Evolutionary conservation across 2,797 vertebrate species (phyloP).

Genomic region (Loris lydekkerianus): DNA sequence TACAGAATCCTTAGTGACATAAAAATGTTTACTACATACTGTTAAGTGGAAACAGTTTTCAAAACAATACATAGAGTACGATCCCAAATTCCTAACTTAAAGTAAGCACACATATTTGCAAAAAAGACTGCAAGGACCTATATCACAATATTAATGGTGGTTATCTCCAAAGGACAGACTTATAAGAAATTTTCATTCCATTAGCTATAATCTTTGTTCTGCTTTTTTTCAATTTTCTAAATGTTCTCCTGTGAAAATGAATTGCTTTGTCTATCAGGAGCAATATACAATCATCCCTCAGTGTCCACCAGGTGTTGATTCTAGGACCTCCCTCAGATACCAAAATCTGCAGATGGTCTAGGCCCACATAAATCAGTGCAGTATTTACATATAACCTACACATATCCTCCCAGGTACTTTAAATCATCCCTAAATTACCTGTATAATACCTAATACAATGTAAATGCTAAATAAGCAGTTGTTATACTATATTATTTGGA

Average conservation of each 20-base stretch:
- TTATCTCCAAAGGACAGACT: conserved; percentile 15
- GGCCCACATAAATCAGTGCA: not conserved
- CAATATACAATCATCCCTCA: not conserved
- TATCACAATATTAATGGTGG: not conserved
- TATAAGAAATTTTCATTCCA: not conserved
- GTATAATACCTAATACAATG: not conserved
- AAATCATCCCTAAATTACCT: not conserved
- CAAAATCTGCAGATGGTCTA: not conserved
- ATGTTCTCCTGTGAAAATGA: not conserved
- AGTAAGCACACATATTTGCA: not conserved
- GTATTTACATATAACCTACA: not conserved
- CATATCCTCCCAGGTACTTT: not conserved
- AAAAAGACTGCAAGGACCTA: not conserved
- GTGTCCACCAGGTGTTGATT: not conserved
- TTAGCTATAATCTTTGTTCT: not conserved
- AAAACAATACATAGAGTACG: conserved; percentile 3
- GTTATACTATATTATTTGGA: not conserved
- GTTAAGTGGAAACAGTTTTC: conserved; percentile 34
- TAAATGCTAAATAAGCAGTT: not conserved
- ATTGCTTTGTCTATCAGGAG: conserved; percentile 19
- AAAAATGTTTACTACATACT: not conserved
- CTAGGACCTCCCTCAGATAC: not conserved
- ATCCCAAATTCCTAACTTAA: conserved; percentile 6
- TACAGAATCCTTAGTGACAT: not conserved
- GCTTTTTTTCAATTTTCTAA: not conserved